These are phyloP conservation scores for Corynorhinus townsendii DNA, from an alignment of 2,113 vertebrate genomes.

Conservation along the genomic window DNA sequence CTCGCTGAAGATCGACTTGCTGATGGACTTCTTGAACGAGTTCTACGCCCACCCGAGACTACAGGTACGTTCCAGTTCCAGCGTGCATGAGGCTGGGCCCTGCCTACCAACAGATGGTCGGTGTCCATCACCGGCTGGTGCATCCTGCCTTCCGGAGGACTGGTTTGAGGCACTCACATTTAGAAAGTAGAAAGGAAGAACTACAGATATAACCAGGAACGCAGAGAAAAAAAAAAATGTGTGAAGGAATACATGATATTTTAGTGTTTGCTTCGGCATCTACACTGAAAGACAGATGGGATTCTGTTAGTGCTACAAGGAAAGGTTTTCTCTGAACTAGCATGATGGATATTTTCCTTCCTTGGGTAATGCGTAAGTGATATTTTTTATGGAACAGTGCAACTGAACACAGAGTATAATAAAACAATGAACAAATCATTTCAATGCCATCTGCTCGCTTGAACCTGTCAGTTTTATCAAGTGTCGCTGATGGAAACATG, in stretches of 20 bases:
- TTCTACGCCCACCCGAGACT: slow-evolving; percentile 95
- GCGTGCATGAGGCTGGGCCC: background rate
- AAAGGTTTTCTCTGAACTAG: slow-evolving; percentile 59
- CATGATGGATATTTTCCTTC: background rate
- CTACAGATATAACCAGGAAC: slow-evolving; percentile 42
- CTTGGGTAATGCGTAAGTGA: background rate
- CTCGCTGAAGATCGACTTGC: slow-evolving; percentile 94
- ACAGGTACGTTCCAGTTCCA: slow-evolving; percentile 80
- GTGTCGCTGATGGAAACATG: background rate
- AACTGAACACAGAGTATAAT: slow-evolving; percentile 48
- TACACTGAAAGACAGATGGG: slow-evolving; percentile 33
- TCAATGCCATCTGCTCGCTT: slow-evolving; percentile 43
- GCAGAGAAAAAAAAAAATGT: slow-evolving; percentile 55
- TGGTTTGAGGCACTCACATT: slow-evolving; percentile 43
- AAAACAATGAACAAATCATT: slow-evolving; percentile 30
- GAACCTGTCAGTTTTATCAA: background rate
- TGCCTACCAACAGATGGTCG: background rate
- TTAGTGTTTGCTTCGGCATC: slow-evolving; percentile 44
- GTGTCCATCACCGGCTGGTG: background rate
- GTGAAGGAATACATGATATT: slow-evolving; percentile 19
- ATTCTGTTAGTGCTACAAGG: background rate
- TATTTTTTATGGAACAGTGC: slow-evolving; percentile 56
- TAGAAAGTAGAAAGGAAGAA: slow-evolving; percentile 50
- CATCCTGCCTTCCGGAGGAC: slow-evolving; percentile 2
- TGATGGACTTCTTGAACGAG: slow-evolving; percentile 98